These are phyloP conservation scores for Cordilura impudica DNA, from an alignment of 2,888 invertebrate species.

Conservation along the genomic window DNA sequence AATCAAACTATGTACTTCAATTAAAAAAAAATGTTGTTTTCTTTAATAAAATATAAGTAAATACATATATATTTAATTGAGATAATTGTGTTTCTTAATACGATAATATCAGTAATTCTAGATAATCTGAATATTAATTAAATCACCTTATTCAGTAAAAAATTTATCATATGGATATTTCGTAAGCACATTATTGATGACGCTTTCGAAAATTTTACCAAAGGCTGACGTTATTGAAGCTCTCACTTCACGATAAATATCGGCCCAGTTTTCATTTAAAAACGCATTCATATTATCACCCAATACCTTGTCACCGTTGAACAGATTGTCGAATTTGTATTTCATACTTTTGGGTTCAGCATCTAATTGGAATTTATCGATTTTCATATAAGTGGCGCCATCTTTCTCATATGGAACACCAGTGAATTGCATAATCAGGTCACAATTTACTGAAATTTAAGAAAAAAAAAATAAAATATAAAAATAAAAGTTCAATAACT, in stretches of 20 bases:
- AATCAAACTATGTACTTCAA: too few species aligned
- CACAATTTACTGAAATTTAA: too few species aligned
- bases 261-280: slow-evolving; percentile 78
- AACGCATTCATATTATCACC: slow-evolving; percentile 78
- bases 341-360: slow-evolving; percentile 59
- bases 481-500: too few species aligned
- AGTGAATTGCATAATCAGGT: slow-evolving; percentile 28
- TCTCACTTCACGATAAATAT: slow-evolving; percentile 53
- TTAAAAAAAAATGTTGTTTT: too few species aligned
- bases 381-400: slow-evolving; percentile 57
- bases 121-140: too few species aligned
- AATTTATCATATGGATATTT: slow-evolving; percentile 69
- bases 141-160: slow-evolving; percentile 57
- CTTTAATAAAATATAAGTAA: too few species aligned
- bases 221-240: too few species aligned
- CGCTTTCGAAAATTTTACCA: neutral
- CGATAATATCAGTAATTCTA: too few species aligned
- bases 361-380: slow-evolving; percentile 49
- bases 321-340: slow-evolving; percentile 74
- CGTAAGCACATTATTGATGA: slow-evolving; percentile 75
- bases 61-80: too few species aligned
- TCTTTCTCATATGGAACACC: slow-evolving; percentile 52
- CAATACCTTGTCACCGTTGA: slow-evolving; percentile 77
- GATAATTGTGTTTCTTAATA: too few species aligned
- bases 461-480: too few species aligned